Evolutionary conservation across 2,888 invertebrate species (phyloP), one percentile per base, ranked within the genome.

Genomic region (Escarpia spicata): DNA sequence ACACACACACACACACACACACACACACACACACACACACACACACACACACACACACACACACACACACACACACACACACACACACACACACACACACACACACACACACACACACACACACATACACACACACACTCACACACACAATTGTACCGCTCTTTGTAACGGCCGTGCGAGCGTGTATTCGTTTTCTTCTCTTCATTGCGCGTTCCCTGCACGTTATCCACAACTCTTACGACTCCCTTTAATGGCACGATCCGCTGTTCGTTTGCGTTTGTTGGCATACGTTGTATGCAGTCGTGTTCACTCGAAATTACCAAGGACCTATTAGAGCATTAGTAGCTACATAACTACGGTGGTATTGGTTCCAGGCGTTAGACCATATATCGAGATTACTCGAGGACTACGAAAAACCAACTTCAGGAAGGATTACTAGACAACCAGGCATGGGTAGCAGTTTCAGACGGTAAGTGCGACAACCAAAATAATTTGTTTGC

Each of bases 341-440:
- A 26, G 26, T 75, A 26, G 19, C 75, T 15, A 19, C n/a, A 3
- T 75, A 75, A 26, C 75, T 26, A 75, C 6, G 19, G 3, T 10
- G 31, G 19, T 45, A 10, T 58, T 31, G n/a, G 26, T 92, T 91
- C 43, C 91, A 94, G 94, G 93, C 94, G 19, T 92, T 94, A 91
- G 93, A 93, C 90, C 93, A 91, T 91, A 93, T 93, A 60, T 93
- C 93, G 43, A 92, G 92, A 91, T 93, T 94, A 92, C 93, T 93
- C 75, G 94, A 93, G 90, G 93, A 93, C 91, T 89, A 93, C 89
- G 92, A 75, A 75, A 75, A 75, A 75, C 75, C 75, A 75, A 75
- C 75, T 75, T 75, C 75, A 75, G 75, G 75, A 75, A 75, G 75
- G 75, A 75, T 26, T 75, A 75, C 75, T 75, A 75, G 75, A 75